phyloP scores from a whole-genome alignment of 2,113 vertebrate species.

The Heterocephalus glaber region DNA sequence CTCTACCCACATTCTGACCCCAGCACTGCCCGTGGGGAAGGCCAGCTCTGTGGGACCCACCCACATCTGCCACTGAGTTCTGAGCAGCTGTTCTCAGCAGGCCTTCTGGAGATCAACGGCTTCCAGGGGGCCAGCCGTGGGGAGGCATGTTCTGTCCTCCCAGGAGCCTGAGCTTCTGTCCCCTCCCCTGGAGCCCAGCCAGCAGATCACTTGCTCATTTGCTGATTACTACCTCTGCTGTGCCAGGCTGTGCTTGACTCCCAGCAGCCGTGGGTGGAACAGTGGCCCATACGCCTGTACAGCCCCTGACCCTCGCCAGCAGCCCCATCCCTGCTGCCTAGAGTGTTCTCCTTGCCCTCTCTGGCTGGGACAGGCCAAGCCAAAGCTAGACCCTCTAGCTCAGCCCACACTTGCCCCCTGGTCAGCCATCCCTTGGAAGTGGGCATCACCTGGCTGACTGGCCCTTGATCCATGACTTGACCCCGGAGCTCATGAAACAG shows the following conservation, averaged over 20 bases:
- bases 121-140: conserved; percentile 57
- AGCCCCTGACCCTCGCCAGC: background rate
- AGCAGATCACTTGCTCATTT: conserved; percentile 26
- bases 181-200: conserved; percentile 45
- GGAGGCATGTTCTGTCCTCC: conserved; percentile 62
- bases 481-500: background rate
- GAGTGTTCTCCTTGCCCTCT: background rate
- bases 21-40: background rate
- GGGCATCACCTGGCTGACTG: background rate
- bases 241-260: conserved; percentile 57
- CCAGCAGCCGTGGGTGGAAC: conserved; percentile 10
- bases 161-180: background rate
- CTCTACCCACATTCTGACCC: background rate
- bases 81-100: conserved; percentile 58
- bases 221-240: background rate
- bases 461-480: background rate
- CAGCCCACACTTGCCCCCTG: background rate
- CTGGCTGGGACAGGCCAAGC: background rate
- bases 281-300: background rate
- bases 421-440: background rate
- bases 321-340: background rate
- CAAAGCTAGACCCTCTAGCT: background rate
- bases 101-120: conserved; percentile 52
- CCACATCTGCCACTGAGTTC: background rate
- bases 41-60: background rate